phyloP scores from a whole-genome alignment of 2,113 vertebrate species.

The Tapirus terrestris region DNA sequence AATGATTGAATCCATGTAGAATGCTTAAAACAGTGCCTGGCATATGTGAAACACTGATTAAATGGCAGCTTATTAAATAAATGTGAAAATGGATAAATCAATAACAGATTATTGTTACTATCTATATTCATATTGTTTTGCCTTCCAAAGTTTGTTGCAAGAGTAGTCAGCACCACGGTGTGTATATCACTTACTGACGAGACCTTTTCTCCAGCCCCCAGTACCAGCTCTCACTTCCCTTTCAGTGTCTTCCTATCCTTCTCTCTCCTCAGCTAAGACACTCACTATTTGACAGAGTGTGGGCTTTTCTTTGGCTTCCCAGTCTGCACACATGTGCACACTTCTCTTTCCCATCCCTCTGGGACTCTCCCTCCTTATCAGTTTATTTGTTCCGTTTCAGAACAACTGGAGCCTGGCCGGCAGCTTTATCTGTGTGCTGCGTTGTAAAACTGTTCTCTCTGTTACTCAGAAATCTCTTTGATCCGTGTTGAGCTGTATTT shows the following conservation, averaged over 20 bases:
- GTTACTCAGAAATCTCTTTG: constrained; percentile 52
- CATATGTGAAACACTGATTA: not conserved
- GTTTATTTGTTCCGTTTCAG: not conserved
- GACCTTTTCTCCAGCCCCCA: not conserved
- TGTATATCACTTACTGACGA: not conserved
- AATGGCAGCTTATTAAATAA: not conserved
- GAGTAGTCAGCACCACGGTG: not conserved
- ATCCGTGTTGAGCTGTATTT: not conserved
- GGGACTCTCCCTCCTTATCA: not conserved
- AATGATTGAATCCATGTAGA: not conserved
- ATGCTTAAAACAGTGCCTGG: not conserved
- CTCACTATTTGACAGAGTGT: not conserved
- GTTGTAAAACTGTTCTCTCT: constrained; percentile 16
- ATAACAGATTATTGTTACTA: not conserved
- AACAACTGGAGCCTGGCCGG: not conserved
- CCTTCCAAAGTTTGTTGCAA: not conserved
- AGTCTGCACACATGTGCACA: not conserved
- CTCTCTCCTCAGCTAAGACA: not conserved
- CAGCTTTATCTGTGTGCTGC: constrained; percentile 15
- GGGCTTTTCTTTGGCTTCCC: not conserved
- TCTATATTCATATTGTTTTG: not conserved
- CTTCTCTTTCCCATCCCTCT: not conserved
- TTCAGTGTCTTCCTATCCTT: not conserved
- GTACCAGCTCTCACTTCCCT: not conserved
- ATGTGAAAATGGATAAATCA: not conserved